phyloP scores from a whole-genome alignment of 2,113 vertebrate genomes.

The Pterophyllum scalare region DNA sequence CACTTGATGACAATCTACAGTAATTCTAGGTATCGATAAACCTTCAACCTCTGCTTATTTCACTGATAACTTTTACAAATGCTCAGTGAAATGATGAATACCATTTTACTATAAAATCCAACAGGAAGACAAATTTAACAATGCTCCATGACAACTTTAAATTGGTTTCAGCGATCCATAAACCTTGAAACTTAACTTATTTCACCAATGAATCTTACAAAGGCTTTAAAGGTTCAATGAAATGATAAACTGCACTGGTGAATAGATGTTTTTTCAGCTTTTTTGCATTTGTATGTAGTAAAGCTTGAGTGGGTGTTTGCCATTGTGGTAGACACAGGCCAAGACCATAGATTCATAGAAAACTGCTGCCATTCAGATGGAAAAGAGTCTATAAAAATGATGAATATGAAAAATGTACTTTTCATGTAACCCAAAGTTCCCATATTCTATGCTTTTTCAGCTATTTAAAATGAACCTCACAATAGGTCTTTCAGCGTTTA shows the following conservation, averaged over 20 bases:
- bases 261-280: not conserved
- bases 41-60: not conserved
- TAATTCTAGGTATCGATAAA: not conserved
- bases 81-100: not conserved
- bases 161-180: not conserved
- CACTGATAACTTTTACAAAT: not conserved
- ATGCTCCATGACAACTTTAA: not conserved
- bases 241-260: not conserved
- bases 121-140: not conserved
- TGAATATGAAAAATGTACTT: not conserved
- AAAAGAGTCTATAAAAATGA: not conserved
- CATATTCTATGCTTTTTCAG: not conserved
- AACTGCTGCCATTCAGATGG: not conserved
- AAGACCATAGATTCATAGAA: not conserved
- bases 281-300: not conserved
- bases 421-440: not conserved
- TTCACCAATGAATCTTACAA: not conserved
- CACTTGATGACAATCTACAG: not conserved
- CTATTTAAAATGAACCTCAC: not conserved
- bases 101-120: not conserved
- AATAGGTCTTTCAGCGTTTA: not conserved
- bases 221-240: not conserved
- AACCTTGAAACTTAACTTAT: not conserved
- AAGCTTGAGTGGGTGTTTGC: slow-evolving; percentile 3
- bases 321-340: not conserved